phyloP scores from a whole-genome alignment of 2,888 invertebrate species.

The Camptogramma bilineatum region DNA sequence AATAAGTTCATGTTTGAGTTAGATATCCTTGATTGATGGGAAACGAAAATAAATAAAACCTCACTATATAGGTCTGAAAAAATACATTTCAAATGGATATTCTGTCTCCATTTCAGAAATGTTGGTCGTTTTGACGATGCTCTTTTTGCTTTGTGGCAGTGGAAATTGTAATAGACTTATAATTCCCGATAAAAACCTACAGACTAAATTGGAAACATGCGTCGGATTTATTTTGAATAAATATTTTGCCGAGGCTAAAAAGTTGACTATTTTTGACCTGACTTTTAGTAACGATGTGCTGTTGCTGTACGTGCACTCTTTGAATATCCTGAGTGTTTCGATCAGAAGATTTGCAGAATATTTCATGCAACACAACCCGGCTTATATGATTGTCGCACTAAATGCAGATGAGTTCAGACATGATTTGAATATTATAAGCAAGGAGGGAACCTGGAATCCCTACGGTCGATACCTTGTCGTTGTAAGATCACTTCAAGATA shows the following conservation, averaged over 20 bases:
- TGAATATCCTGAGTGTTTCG: constrained; percentile 15
- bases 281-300: constrained; percentile 31
- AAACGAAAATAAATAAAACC: constrained; percentile 11
- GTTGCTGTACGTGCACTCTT: constrained; percentile 42
- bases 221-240: constrained; percentile 36
- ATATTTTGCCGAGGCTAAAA: constrained; percentile 40
- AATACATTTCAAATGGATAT: constrained; percentile 11
- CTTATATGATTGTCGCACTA: constrained; percentile 51
- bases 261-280: constrained; percentile 40
- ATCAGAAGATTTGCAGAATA: constrained; percentile 1
- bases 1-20: constrained; percentile 21
- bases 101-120: constrained; percentile 31
- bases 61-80: not conserved
- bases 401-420: constrained; percentile 42
- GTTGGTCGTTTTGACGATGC: constrained; percentile 36
- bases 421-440: constrained; percentile 42
- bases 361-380: not conserved
- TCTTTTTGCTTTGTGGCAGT: constrained; percentile 18
- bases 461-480: constrained; percentile 55
- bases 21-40: constrained; percentile 34
- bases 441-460: constrained; percentile 59
- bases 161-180: constrained; percentile 20
- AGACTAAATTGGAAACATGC: constrained; percentile 33
- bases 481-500: constrained; percentile 43
- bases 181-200: not conserved